Evolutionary conservation across 64 coral and sea anemone species (phyloP).

Genomic region (Montipora efflorescens): DNA sequence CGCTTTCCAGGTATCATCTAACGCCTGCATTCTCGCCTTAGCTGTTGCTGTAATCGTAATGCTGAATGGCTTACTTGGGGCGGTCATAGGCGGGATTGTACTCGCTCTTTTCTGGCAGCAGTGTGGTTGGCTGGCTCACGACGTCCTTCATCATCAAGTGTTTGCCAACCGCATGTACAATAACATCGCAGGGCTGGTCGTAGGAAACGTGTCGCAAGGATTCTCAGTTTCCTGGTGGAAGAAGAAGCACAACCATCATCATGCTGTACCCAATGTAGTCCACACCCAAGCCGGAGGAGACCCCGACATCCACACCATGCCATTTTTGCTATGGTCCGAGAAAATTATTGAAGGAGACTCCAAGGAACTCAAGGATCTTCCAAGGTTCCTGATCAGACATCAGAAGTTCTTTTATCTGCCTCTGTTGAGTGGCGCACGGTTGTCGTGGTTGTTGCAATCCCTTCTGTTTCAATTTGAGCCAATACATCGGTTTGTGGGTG

Average conservation of each 20-base stretch:
- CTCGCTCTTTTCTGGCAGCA: slow-evolving; percentile 36
- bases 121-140: slow-evolving; percentile 24
- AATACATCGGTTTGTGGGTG: neutral
- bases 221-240: slow-evolving; percentile 40
- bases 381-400: slow-evolving; percentile 17
- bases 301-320: slow-evolving; percentile 27
- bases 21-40: neutral
- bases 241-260: slow-evolving; percentile 27
- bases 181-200: slow-evolving; percentile 3
- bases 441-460: slow-evolving; percentile 27
- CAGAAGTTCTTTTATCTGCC: slow-evolving; percentile 39
- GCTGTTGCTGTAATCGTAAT: neutral
- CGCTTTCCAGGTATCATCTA: neutral
- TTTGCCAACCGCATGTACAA: neutral
- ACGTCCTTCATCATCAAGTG: slow-evolving; percentile 11
- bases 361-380: slow-evolving; percentile 23
- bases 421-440: neutral
- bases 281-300: slow-evolving; percentile 21
- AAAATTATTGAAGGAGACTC: slow-evolving; percentile 37
- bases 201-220: slow-evolving; percentile 24
- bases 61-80: slow-evolving; percentile 7
- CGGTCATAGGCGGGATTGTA: slow-evolving; percentile 9
- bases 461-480: slow-evolving; percentile 27
- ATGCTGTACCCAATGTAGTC: slow-evolving; percentile 13
- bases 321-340: slow-evolving; percentile 30